A percentile compares a stretch with the other conserved stretches of the same genome.
Evolutionary conservation across 2,797 vertebrate genomes (phyloP).

Genomic region (Argyrosomus regius): DNA sequence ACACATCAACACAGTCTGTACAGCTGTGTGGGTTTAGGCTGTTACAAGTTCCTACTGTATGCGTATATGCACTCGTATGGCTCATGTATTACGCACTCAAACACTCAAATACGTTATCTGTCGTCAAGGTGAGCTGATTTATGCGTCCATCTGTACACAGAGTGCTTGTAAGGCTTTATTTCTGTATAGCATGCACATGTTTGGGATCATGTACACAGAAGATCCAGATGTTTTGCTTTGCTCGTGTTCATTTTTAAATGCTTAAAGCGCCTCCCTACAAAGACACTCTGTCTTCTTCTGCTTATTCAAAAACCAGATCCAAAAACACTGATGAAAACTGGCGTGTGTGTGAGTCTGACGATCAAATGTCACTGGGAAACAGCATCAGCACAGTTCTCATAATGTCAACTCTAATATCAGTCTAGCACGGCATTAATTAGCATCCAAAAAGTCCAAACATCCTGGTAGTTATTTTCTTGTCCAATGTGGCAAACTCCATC

Average conservation of each 20-base stretch:
- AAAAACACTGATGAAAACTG: conserved; percentile 36
- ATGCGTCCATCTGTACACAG: conserved; percentile 40
- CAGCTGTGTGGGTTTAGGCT: conserved; percentile 20
- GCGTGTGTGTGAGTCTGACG: conserved; percentile 7
- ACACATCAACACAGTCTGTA: conserved; percentile 38
- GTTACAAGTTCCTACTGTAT: conserved; percentile 37
- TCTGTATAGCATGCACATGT: conserved; percentile 40
- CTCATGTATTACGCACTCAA: conserved; percentile 32
- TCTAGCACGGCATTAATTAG: conserved; percentile 46
- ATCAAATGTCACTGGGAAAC: conserved; percentile 50
- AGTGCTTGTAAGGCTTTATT: conserved; percentile 35
- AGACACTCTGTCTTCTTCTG: conserved; percentile 25
- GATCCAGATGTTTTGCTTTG: conserved; percentile 60
- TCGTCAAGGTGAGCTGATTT: conserved; percentile 40
- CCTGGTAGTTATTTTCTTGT: conserved; percentile 35
- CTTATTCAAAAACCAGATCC: conserved; percentile 39
- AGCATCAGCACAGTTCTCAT: conserved; percentile 38
- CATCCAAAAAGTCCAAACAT: conserved; percentile 43
- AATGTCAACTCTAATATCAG: conserved; percentile 37
- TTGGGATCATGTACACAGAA: conserved; percentile 30
- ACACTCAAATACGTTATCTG: conserved; percentile 33
- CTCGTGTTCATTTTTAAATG: conserved; percentile 29
- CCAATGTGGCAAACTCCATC: conserved; percentile 35
- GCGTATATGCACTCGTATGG: conserved; percentile 10
- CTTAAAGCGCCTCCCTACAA: conserved; percentile 14